Base-by-base conservation (phyloP, 2,888 invertebrate genomes). In the Dynastes grantii region DNA sequence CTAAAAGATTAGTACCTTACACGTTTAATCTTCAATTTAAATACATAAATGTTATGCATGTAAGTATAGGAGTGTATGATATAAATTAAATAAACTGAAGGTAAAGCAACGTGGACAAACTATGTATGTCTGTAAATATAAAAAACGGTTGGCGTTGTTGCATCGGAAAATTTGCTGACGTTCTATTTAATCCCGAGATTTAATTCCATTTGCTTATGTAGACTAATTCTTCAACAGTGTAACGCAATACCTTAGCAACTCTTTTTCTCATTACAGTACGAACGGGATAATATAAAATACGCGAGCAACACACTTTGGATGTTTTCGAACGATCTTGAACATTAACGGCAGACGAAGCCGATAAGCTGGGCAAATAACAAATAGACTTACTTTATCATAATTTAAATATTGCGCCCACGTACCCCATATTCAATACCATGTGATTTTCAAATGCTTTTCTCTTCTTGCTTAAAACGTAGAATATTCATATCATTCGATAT, bases 351-450 rank as follows among this genome's bases (percentile, higher is more conserved):
- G 22, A 37, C 45, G 45, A 61, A 45, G 49, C 61, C 61, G 73
- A 75, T 75, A 75, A 75, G 73, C 73, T 61, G 61, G 45, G 22
- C 63, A 75, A 75, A 71, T 71, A 71, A 71, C 71, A 71, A 71
- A 75, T 75, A 75, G 73, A 61, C 61, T 75, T 22, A 45, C 45
- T 61, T 75, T 75, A 75, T 75, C 73, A 75, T 75, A 75, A 75
- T 75, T 75, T 75, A 61, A 75, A 75, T 75, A 75, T 75, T 53
- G 63, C 73, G 73, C 73, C 73, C 73, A 45, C 61, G 61, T 61
- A 61, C 61, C 27, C 49, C 58, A 49, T 61, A 40, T 75, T 75
- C 73, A 37, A 75, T 61, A 61, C 27, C 8, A 63, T 61, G 5
- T 58, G 8, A 58, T 58, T 58, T 58, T 16, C 16, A 22, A 16